Evolutionary conservation across 2,113 vertebrate species (phyloP).

Genomic region (Alaudala cheleensis): DNA sequence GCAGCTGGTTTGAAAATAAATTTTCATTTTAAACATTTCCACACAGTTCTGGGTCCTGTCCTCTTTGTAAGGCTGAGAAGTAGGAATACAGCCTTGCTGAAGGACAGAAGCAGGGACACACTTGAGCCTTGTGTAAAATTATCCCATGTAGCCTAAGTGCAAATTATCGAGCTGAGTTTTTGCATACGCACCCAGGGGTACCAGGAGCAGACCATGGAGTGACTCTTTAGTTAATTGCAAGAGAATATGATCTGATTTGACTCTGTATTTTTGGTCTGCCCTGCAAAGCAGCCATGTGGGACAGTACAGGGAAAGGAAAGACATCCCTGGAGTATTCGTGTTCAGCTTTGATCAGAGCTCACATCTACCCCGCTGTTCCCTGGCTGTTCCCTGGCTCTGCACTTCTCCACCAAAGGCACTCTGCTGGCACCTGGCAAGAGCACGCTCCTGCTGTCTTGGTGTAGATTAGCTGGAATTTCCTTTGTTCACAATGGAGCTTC

Average conservation of each 20-base stretch:
- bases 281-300: rapidly evolving
- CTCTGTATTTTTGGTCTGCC: neutral
- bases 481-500: neutral
- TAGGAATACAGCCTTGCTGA: neutral
- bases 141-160: neutral
- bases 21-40: neutral
- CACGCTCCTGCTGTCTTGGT: neutral
- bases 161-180: neutral
- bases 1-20: neutral
- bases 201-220: rapidly evolving
- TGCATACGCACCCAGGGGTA: neutral
- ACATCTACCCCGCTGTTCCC: neutral
- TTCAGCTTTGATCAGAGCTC: neutral
- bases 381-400: neutral
- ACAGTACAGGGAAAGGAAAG: neutral
- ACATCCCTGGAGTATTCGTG: neutral
- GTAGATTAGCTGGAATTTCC: neutral
- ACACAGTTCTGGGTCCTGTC: neutral
- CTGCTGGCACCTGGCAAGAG: neutral
- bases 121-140: neutral
- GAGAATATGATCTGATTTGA: neutral
- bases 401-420: neutral
- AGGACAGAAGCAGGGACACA: neutral
- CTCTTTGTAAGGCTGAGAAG: neutral
- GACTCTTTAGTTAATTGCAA: neutral